phyloP scores from a whole-genome alignment of 2,888 invertebrate species.

The Aplocera efformata region DNA sequence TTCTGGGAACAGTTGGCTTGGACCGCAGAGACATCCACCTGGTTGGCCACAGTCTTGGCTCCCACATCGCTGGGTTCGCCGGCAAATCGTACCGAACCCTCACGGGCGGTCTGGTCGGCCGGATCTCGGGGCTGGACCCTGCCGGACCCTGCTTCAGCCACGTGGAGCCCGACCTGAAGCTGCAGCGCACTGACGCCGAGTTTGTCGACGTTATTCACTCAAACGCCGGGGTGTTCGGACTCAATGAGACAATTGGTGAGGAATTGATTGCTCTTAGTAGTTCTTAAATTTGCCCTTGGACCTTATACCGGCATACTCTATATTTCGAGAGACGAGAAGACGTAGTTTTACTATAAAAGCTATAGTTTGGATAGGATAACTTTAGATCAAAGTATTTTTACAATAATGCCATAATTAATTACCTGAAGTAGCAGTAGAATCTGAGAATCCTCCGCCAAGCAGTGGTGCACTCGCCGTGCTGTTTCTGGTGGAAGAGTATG shows the following conservation, averaged over 20 bases:
- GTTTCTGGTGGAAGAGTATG: too few relatives aligned
- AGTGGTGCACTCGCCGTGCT: too few relatives aligned
- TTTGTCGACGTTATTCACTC: conserved; percentile 62
- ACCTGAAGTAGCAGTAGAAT: too few relatives aligned
- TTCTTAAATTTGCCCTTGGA: too few relatives aligned
- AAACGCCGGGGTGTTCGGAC: conserved; percentile 56
- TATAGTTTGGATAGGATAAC: too few relatives aligned
- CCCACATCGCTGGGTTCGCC: conserved; percentile 59
- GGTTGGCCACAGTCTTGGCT: conserved; percentile 66
- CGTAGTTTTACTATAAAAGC: too few relatives aligned
- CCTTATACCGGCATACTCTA: too few relatives aligned
- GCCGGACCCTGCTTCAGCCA: conserved; percentile 68
- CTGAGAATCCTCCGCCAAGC: too few relatives aligned
- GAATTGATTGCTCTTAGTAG: too few relatives aligned
- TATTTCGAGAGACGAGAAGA: too few relatives aligned
- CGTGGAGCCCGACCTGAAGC: conserved; percentile 37
- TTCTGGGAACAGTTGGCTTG: conserved; percentile 56
- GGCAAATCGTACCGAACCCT: conserved; percentile 45
- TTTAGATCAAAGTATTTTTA: too few relatives aligned
- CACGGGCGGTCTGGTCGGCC: conserved; percentile 48
- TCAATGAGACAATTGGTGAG: conserved; percentile 53
- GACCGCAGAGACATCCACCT: conserved; percentile 49
- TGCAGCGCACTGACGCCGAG: conserved; percentile 47
- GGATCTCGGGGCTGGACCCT: conserved; percentile 62
- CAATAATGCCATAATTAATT: too few relatives aligned